These are phyloP conservation scores for Oriolus oriolus DNA, from an alignment of 2,113 vertebrate genomes.

Conservation along the genomic window DNA sequence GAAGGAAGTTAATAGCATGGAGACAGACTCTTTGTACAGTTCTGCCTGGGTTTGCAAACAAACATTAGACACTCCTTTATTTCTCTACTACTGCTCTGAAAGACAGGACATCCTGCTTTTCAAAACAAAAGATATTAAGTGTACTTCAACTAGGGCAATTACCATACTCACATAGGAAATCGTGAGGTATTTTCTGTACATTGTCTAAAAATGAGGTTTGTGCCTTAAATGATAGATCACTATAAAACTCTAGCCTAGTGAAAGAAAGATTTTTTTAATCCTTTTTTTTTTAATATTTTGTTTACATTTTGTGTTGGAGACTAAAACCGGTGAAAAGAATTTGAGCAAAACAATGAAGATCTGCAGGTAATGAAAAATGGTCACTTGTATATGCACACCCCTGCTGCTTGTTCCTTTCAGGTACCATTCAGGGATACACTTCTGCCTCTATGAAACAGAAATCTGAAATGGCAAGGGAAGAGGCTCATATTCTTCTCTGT, in stretches of 20 bases:
- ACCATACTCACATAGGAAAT: not conserved
- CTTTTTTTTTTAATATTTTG: not conserved
- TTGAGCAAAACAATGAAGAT: not conserved
- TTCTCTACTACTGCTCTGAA: slow-evolving; percentile 1
- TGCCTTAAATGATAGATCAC: not conserved
- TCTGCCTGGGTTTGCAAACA: slow-evolving; percentile 8
- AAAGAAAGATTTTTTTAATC: not conserved
- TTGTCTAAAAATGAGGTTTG: not conserved
- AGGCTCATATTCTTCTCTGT: not conserved
- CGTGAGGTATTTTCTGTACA: not conserved
- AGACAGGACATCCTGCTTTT: slow-evolving; percentile 33
- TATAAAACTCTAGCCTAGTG: not conserved
- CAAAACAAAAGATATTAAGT: not conserved
- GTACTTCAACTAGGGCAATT: not conserved
- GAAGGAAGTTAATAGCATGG: not conserved
- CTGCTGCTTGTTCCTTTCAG: not conserved
- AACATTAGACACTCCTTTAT: not conserved
- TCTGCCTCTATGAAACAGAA: not conserved
- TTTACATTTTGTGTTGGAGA: not conserved
- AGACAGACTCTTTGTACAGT: not conserved
- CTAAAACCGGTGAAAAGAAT: not conserved
- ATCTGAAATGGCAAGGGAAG: not conserved
- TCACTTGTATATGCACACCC: not conserved
- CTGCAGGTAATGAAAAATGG: not conserved
- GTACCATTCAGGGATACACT: not conserved